A percentile compares a stretch with the other conserved stretches of the same genome.
Evolutionary conservation across 2,113 vertebrate species (phyloP).

Genomic region (Eclectus roratus): DNA sequence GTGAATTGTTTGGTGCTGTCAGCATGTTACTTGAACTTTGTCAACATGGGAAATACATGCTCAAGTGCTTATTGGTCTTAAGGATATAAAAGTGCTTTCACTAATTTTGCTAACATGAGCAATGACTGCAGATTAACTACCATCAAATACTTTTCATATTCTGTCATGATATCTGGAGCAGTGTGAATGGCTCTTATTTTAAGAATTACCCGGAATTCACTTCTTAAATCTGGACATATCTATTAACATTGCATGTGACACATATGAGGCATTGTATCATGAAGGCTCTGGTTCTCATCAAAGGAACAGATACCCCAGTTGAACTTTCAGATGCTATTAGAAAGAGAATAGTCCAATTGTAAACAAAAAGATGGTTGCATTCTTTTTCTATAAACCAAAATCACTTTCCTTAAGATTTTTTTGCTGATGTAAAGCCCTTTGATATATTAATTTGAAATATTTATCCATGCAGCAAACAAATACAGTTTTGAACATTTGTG

Average conservation of each 20-base stretch:
- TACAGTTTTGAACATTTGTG: neutral
- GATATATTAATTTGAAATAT: constrained; percentile 26
- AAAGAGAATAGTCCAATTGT: constrained; percentile 1
- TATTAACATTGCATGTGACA: constrained; percentile 14
- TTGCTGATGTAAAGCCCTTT: neutral
- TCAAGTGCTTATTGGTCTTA: neutral
- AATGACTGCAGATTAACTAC: neutral
- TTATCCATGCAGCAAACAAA: constrained; percentile 11
- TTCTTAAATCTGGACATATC: constrained; percentile 25
- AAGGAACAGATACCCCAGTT: constrained; percentile 53
- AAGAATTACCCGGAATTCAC: constrained; percentile 31
- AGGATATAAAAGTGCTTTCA: neutral
- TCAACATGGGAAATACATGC: neutral
- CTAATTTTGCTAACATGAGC: neutral
- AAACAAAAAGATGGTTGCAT: neutral
- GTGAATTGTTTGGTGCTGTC: neutral
- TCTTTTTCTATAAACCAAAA: constrained; percentile 27
- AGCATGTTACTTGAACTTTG: neutral
- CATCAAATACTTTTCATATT: neutral
- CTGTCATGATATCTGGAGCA: constrained; percentile 33
- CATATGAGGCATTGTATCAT: constrained; percentile 33
- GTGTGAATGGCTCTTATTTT: constrained; percentile 43
- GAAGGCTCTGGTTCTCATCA: constrained; percentile 55
- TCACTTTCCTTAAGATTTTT: neutral
- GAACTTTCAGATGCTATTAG: constrained; percentile 17